Percentiles rank a stretch among this genome's conserved stretches.
phyloP scores from a whole-genome alignment of 2,113 vertebrate genomes.

The Zosterops borbonicus region DNA sequence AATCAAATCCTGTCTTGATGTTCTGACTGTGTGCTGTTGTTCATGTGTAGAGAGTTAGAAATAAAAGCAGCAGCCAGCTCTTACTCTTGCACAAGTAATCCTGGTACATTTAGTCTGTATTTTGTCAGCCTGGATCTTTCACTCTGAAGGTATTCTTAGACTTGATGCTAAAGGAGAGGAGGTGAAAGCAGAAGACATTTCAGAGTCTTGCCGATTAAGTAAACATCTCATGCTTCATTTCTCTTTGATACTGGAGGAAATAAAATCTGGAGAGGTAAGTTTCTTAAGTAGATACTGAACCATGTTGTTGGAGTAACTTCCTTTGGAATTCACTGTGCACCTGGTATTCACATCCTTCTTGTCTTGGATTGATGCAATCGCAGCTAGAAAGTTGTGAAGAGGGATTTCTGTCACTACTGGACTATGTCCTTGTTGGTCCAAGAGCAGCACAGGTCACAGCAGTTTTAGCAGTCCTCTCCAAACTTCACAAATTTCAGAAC shows the following conservation, averaged over 20 bases:
- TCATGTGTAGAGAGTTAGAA: background rate
- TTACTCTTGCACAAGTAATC: background rate
- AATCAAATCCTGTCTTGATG: background rate
- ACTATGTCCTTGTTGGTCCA: accelerated
- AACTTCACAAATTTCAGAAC: background rate
- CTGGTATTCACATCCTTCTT: background rate
- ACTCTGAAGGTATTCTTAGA: background rate
- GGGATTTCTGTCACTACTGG: background rate
- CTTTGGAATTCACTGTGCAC: background rate
- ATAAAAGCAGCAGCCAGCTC: background rate
- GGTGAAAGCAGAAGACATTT: background rate
- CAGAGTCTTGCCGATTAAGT: background rate
- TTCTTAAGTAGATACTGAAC: background rate
- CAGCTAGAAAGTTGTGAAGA: background rate
- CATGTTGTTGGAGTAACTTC: background rate
- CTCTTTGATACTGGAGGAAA: background rate
- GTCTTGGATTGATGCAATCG: background rate
- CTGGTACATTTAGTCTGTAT: background rate
- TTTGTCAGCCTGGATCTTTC: background rate
- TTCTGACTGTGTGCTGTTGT: background rate
- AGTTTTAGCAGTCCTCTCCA: background rate
- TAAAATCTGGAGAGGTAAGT: background rate
- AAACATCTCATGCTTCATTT: background rate
- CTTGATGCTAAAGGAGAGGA: background rate
- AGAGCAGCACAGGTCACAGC: background rate